A percentile compares a stretch with the other conserved stretches of the same genome.
Evolutionary conservation across 1,140 invertebrate genomes (phyloP).

Genomic region (Holcopasites calliopsidis): DNA sequence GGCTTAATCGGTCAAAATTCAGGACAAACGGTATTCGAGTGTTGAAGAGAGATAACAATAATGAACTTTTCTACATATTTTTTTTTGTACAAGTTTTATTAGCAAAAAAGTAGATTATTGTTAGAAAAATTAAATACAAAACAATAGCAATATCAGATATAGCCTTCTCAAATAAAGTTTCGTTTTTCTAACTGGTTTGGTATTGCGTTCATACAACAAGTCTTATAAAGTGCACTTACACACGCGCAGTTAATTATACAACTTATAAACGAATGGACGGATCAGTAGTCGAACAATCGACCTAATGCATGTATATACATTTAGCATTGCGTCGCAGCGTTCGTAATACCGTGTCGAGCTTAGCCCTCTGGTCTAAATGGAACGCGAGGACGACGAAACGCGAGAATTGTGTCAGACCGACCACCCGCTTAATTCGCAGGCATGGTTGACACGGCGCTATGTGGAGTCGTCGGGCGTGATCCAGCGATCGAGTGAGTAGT

Average conservation of each 20-base stretch:
- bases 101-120: neutral
- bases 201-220: neutral
- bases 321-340: neutral
- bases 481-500: constrained; percentile 91
- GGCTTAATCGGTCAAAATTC: too few relatives aligned
- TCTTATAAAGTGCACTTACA: neutral
- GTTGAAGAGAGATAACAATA: too few relatives aligned
- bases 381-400: neutral
- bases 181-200: neutral
- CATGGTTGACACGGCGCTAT: constrained; percentile 92
- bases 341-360: neutral
- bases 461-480: constrained; percentile 91
- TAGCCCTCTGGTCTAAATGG: neutral
- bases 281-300: too few relatives aligned
- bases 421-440: constrained; percentile 80
- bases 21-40: neutral
- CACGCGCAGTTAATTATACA: neutral
- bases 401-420: neutral
- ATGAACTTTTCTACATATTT: neutral
- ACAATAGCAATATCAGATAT: neutral
- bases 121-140: constrained; percentile 8
- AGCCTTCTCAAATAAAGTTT: neutral
- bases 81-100: neutral
- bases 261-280: neutral
- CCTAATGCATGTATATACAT: neutral